Evolutionary conservation across 1,140 invertebrate genomes (phyloP).

Genomic region (Ruditapes philippinarum): DNA sequence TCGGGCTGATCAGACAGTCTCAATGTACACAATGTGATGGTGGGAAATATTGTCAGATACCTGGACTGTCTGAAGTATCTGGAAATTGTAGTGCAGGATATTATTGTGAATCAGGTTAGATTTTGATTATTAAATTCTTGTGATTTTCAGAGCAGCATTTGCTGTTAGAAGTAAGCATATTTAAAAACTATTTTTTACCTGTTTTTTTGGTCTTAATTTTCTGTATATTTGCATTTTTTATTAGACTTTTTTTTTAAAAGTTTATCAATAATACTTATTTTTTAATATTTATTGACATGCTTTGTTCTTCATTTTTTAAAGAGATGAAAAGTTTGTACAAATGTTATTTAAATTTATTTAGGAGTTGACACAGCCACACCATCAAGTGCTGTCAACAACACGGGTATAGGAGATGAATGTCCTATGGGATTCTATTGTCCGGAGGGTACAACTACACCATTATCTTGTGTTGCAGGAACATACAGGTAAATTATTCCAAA

Average conservation of each 20-base stretch:
- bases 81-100: constrained; percentile 82
- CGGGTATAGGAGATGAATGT: constrained; percentile 82
- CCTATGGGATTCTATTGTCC: constrained; percentile 84
- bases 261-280: no score
- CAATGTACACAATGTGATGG: constrained; percentile 85
- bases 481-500: constrained; percentile 84
- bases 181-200: no score
- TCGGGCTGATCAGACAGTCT: constrained; percentile 72
- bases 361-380: constrained; percentile 83
- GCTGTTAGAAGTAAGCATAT: no score
- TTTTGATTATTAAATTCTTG: no score
- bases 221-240: background rate
- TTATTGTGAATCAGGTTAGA: constrained; percentile 83
- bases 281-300: no score
- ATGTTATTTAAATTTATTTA: no score
- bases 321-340: no score
- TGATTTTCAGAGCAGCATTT: no score
- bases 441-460: constrained; percentile 74
- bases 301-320: no score
- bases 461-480: constrained; percentile 80
- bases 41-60: constrained; percentile 81
- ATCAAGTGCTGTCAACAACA: constrained; percentile 74
- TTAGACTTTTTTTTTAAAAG: no score
- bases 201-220: no score
- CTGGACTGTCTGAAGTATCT: constrained; percentile 71